These are phyloP conservation scores for Calliopum simillimum DNA, from an alignment of 2,888 invertebrate species.

Conservation along the genomic window DNA sequence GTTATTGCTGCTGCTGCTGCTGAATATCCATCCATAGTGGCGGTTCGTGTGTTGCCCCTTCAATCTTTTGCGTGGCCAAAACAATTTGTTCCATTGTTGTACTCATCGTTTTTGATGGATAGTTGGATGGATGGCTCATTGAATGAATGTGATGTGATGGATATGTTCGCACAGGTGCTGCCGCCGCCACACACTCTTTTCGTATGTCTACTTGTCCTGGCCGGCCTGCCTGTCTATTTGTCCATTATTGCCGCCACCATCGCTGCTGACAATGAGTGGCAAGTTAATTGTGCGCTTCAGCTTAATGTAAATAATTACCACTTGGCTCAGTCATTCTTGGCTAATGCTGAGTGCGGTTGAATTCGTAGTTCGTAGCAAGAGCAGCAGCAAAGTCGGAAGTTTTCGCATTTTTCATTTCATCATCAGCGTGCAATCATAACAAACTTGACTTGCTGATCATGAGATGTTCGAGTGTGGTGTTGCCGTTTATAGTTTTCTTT, in stretches of 20 bases:
- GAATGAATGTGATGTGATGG: constrained; percentile 7
- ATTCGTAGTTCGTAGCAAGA: no score
- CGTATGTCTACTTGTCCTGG: neutral
- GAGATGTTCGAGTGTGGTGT: no score
- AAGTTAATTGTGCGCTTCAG: constrained; percentile 30
- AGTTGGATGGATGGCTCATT: no score
- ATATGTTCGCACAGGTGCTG: constrained; percentile 33
- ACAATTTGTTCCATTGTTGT: constrained; percentile 37
- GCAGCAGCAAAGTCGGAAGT: no score
- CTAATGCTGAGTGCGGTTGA: no score
- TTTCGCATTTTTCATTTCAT: no score
- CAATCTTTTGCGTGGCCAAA: constrained; percentile 33
- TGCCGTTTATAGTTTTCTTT: no score
- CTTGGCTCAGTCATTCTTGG: no score
- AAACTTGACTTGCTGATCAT: no score
- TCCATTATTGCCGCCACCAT: no score
- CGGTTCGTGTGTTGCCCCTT: neutral
- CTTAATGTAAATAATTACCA: constrained; percentile 22
- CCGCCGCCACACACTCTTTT: neutral
- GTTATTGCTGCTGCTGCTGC: no score
- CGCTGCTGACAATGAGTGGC: neutral
- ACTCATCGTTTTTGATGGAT: neutral
- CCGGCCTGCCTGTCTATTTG: neutral
- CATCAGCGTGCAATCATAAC: no score
- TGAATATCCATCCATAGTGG: neutral